A percentile compares a stretch with the other conserved stretches of the same genome.
Conservation (phyloP, 2,888 invertebrate species). For the Lepas anatifera region DNA sequence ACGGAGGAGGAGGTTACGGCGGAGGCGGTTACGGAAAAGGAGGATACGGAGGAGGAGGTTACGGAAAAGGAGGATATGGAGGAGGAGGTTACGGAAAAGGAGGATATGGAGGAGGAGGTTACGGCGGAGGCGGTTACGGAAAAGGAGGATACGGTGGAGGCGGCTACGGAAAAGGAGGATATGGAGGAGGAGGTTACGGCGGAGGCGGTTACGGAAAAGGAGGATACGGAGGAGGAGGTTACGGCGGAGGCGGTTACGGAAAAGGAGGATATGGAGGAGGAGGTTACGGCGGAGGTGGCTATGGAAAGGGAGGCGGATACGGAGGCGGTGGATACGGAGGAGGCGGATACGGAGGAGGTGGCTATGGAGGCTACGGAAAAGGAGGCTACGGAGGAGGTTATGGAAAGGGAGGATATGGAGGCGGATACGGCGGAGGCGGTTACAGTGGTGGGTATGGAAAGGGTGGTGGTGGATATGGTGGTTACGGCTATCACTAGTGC, state of each 20-base stretch:
- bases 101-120: not conserved
- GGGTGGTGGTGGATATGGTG: not conserved
- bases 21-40: not conserved
- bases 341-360: not conserved
- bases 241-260: not conserved
- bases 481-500: not conserved
- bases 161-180: too few species aligned
- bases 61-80: not conserved
- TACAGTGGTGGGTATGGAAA: not conserved
- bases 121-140: not conserved
- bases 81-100: not conserved
- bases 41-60: not conserved
- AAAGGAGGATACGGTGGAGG: too few species aligned
- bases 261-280: not conserved
- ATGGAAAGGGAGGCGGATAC: not conserved
- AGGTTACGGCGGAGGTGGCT: too few species aligned
- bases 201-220: not conserved
- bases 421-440: not conserved
- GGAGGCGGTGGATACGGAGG: not conserved
- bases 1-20: not conserved
- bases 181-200: not conserved
- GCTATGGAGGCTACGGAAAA: too few species aligned
- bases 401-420: not conserved
- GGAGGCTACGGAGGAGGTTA: not conserved
- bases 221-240: too few species aligned